A percentile compares a stretch with the other conserved stretches of the same genome.
Conservation (phyloP, 2,113 vertebrate genomes). For the Lagopus leucura region DNA sequence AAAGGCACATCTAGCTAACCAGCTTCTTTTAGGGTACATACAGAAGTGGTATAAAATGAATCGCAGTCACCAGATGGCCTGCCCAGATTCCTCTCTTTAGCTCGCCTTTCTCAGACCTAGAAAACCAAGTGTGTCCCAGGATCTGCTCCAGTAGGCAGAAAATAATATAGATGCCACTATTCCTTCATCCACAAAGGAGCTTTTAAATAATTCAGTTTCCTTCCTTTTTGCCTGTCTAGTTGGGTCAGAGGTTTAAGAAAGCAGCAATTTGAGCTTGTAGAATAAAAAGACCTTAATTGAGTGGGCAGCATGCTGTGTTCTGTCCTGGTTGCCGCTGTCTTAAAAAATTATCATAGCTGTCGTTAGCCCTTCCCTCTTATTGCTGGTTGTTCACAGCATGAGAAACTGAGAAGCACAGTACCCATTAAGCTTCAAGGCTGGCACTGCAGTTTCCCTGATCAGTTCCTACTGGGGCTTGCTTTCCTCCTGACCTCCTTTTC, state of each 20-base stretch:
- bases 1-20: background rate
- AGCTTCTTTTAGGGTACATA: background rate
- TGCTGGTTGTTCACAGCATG: background rate
- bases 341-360: background rate
- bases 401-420: background rate
- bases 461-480: background rate
- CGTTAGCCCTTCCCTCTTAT: background rate
- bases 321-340: background rate
- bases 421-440: background rate
- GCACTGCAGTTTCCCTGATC: background rate
- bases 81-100: background rate
- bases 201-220: slow-evolving; percentile 18
- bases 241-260: background rate
- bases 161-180: background rate
- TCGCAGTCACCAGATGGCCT: background rate
- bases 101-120: background rate
- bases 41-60: background rate
- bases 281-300: background rate
- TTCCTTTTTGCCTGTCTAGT: background rate
- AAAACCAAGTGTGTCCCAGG: background rate
- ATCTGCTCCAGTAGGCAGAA: background rate
- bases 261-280: background rate
- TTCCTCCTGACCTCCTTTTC: background rate
- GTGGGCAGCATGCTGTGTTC: background rate
- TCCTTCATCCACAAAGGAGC: background rate